Conservation (phyloP, 2,797 vertebrate species). For the Amazona ochrocephala region DNA sequence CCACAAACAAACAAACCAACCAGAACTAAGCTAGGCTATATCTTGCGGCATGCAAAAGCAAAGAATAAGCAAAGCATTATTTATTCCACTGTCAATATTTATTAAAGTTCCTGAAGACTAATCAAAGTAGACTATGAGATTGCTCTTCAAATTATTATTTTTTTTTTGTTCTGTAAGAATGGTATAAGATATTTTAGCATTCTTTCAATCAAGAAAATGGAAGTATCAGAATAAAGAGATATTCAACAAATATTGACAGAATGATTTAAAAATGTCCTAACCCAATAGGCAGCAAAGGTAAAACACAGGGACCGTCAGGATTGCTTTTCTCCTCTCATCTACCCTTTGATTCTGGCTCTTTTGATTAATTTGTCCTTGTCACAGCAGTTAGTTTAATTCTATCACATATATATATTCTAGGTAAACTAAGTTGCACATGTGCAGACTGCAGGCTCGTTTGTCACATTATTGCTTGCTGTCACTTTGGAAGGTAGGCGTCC, state of each 20-base stretch:
- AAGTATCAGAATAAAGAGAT: neutral
- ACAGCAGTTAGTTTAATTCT: conserved; percentile 86
- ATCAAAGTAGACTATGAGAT: conserved; percentile 5
- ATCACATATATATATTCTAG: conserved; percentile 78
- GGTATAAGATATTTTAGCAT: neutral
- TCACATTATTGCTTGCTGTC: conserved; percentile 89
- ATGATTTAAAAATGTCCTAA: conserved; percentile 64
- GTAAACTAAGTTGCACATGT: conserved; percentile 82
- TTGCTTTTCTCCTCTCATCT: neutral
- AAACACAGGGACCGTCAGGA: conserved; percentile 14
- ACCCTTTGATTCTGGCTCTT: conserved; percentile 39
- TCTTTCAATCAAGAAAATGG: conserved; percentile 51
- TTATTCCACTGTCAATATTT: conserved; percentile 58
- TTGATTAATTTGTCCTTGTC: conserved; percentile 86
- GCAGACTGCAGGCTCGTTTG: conserved; percentile 89
- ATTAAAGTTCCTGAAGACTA: conserved; percentile 45
- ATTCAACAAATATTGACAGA: conserved; percentile 23
- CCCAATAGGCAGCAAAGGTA: conserved; percentile 21
- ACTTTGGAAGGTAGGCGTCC: conserved; percentile 91
- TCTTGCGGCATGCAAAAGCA: neutral
- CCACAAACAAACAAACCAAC: neutral
- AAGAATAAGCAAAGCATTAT: conserved; percentile 27
- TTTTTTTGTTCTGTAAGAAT: neutral
- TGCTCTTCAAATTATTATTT: neutral
- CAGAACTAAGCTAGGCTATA: conserved; percentile 19